Evolutionary conservation across 2,113 vertebrate species (phyloP).

Genomic region (Platysternon megacephalum): DNA sequence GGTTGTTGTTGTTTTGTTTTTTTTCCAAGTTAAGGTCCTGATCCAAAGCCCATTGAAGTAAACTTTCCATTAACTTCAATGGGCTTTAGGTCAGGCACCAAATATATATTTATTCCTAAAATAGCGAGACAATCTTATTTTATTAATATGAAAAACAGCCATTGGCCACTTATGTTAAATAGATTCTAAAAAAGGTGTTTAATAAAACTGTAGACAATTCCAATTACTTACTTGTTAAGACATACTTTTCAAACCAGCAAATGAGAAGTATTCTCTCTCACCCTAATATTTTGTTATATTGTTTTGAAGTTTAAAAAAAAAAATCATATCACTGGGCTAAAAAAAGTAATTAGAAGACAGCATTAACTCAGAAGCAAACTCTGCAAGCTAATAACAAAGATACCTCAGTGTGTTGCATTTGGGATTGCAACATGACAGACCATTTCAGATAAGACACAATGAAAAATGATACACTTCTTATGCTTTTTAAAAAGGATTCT

Average conservation of each 20-base stretch:
- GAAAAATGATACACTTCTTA: not conserved
- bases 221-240: not conserved
- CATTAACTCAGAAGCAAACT: not conserved
- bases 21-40: not conserved
- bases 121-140: not conserved
- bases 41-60: not conserved
- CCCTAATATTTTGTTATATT: not conserved
- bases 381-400: not conserved
- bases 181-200: not conserved
- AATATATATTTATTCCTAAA: not conserved
- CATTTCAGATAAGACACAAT: not conserved
- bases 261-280: not conserved
- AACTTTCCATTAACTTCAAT: not conserved
- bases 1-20: not conserved
- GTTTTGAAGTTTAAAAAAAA: not conserved
- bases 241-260: not conserved
- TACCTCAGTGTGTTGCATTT: not conserved
- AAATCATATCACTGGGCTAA: not conserved
- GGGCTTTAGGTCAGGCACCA: not conserved
- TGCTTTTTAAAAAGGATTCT: not conserved
- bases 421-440: not conserved
- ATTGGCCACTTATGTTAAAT: not conserved
- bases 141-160: not conserved
- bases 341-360: not conserved
- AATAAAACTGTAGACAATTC: not conserved